A percentile compares a stretch with the other conserved stretches of the same genome.
Conservation (phyloP, 92 coral and sea anemone species). For the Porites rus region DNA sequence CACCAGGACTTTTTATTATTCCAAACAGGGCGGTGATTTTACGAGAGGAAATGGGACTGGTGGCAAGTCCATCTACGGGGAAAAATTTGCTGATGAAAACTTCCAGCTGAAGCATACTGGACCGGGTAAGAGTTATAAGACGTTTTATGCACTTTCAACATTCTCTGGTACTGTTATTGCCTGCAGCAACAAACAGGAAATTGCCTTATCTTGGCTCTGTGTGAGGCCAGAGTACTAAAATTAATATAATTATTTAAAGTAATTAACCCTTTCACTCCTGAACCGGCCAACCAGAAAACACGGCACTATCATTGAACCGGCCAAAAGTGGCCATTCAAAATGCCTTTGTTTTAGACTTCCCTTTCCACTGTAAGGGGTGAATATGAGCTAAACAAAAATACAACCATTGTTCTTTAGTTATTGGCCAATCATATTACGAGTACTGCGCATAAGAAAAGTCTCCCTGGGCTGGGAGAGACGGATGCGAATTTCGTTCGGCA, state of each 20-base stretch:
- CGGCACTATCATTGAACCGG: constrained; percentile 14
- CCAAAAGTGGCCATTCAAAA: not conserved
- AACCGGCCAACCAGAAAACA: not conserved
- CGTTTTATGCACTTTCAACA: not conserved
- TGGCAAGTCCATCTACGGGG: constrained; percentile 94
- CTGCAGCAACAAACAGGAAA: too few relatives aligned
- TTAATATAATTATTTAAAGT: too few relatives aligned
- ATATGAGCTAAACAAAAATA: not conserved
- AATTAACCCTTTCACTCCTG: constrained; percentile 44
- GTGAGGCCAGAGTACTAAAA: too few relatives aligned
- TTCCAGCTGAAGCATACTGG: constrained; percentile 85
- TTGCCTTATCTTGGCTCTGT: too few relatives aligned
- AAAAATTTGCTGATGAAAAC: constrained; percentile 93
- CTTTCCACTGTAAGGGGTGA: not conserved
- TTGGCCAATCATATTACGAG: constrained; percentile 7
- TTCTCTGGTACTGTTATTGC: too few relatives aligned
- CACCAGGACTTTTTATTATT: not conserved
- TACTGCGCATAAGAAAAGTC: too few relatives aligned
- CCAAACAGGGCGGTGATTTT: constrained; percentile 87
- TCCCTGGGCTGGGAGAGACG: not conserved
- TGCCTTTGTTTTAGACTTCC: not conserved
- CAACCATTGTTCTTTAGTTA: not conserved
- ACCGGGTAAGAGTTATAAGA: constrained; percentile 46
- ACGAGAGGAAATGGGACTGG: constrained; percentile 88
- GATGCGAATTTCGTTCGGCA: not conserved